Percentiles rank a stretch among this genome's conserved stretches.
These are phyloP conservation scores for Hippocampus guttulatus DNA, from an alignment of 2,113 vertebrate genomes.

Conservation along the genomic window DNA sequence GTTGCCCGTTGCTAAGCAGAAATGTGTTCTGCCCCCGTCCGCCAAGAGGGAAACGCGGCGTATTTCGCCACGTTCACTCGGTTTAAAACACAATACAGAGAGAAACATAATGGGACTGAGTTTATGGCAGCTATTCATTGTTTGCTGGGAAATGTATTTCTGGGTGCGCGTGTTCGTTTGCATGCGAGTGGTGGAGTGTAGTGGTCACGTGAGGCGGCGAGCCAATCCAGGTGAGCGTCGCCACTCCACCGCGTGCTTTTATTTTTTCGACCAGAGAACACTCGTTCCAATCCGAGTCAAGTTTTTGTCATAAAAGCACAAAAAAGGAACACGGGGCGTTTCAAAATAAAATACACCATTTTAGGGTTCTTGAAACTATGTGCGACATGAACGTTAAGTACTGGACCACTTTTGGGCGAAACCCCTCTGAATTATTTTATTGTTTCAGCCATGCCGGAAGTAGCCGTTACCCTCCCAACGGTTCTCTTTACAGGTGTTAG, in stretches of 20 bases:
- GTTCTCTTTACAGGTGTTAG: slow-evolving; percentile 22
- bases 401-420: background rate
- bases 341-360: slow-evolving; percentile 40
- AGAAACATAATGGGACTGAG: no score
- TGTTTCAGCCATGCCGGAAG: slow-evolving; percentile 29
- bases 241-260: slow-evolving; percentile 31
- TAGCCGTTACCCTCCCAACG: no score
- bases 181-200: slow-evolving; percentile 13
- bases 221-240: slow-evolving; percentile 40
- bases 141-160: background rate
- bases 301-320: background rate
- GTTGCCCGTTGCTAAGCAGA: no score
- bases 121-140: no score
- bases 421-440: background rate
- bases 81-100: background rate
- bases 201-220: slow-evolving; percentile 48
- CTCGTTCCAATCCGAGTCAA: slow-evolving; percentile 14
- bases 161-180: background rate
- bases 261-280: slow-evolving; percentile 10
- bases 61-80: no score
- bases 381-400: no score
- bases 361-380: background rate
- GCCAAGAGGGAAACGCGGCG: no score
- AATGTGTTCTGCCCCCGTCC: no score
- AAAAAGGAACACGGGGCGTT: fast-evolving